Base-by-base conservation (phyloP, 2,888 invertebrate species). In the Nyleta sp. region DNA sequence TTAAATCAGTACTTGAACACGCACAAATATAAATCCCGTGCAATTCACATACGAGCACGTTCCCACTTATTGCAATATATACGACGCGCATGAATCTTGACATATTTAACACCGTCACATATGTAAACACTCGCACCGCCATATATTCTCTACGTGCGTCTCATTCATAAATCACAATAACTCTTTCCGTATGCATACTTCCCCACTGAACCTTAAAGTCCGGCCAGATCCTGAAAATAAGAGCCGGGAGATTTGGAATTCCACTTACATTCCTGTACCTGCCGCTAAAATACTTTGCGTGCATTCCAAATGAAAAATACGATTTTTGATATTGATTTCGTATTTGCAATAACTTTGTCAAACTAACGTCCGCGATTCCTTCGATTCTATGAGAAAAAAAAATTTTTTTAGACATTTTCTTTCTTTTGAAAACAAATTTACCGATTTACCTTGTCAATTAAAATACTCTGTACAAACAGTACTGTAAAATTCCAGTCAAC, bases 91-190 rank as follows among this genome's bases (percentile, higher is more conserved):
- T 48, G 31, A 40, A 50, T 68, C 57, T 57, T 59, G 68, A 68
- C 48, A 59, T 38, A 59, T 68, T 57, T 48, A 68, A 57, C 40
- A 57, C 48, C 48, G 57, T 38, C 57, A 50, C 59, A 24, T 50
- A 50, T 50, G 68, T 48, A 70, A 70, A 70, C 22, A 70, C 59
- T 70, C 42, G 42, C 42, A 10, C 28, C 31, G 40, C 40, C 60
- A 46, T 44, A 71, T 53, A 59, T 38, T 44, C 42, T 53, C 24
- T 60, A 60, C 53, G 60, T 53, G 60, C 52, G 52, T 62, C 53
- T 53, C 60, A 53, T 71, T 60, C 60, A 62, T 71, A 71, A 71
- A 71, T 71, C 71, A 71, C 52, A 71, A 71, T 53, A 62, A 71
- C 60, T 71, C 60, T 71, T 53, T 60, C 60, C 42, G 24, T 62